Conservation (phyloP, 2,888 invertebrate genomes). For the Platycheirus rosarum region DNA sequence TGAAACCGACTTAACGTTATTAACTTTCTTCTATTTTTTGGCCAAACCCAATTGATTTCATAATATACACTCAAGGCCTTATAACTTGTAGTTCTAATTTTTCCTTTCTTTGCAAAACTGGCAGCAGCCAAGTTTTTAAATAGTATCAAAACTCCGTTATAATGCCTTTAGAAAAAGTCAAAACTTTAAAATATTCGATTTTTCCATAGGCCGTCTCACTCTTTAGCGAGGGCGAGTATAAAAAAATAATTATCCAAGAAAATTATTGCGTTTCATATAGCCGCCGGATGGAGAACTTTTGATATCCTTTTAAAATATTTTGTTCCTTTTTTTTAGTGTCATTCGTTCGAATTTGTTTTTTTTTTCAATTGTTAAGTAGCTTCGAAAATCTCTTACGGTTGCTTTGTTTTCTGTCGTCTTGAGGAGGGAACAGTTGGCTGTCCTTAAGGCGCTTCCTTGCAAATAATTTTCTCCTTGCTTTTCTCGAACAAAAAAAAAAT, state of each 20-base stretch:
- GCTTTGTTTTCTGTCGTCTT: slow-evolving; percentile 23
- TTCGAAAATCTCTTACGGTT: slow-evolving; percentile 50
- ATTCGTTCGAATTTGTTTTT: slow-evolving; percentile 29
- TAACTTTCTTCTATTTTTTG: too few species aligned
- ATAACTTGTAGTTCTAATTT: too few species aligned
- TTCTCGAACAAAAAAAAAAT: background rate
- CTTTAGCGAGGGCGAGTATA: background rate
- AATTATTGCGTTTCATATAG: slow-evolving; percentile 64
- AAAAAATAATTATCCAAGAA: slow-evolving; percentile 46
- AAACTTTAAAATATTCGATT: background rate
- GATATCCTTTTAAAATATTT: slow-evolving; percentile 61
- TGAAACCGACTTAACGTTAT: too few species aligned
- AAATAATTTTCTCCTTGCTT: slow-evolving; percentile 33
- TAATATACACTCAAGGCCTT: too few species aligned
- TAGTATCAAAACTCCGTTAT: background rate
- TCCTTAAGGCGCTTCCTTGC: slow-evolving; percentile 46
- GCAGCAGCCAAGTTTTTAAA: too few species aligned
- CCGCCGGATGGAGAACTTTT: slow-evolving; percentile 66
- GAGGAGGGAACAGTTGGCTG: slow-evolving; percentile 30
- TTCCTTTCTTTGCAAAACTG: too few species aligned
- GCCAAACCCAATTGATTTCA: too few species aligned
- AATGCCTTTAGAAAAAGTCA: background rate
- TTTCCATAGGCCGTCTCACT: slow-evolving; percentile 3
- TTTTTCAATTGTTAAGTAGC: slow-evolving; percentile 54
- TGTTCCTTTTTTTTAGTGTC: slow-evolving; percentile 10